phyloP scores from a whole-genome alignment of 2,888 invertebrate genomes.

The Acleris sparsana region DNA sequence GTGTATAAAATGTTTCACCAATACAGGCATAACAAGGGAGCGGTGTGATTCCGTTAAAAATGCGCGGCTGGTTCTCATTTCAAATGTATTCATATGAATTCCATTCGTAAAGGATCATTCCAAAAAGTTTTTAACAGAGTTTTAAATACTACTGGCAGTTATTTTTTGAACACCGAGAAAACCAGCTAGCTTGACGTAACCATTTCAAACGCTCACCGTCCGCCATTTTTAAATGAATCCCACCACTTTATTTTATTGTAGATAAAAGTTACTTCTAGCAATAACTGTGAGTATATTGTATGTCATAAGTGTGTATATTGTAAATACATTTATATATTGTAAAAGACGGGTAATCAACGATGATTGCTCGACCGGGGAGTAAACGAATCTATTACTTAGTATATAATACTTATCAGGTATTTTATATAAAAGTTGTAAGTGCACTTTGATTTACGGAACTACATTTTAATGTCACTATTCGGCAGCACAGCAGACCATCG shows the following conservation, averaged over 20 bases:
- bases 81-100: slow-evolving; percentile 10
- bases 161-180: slow-evolving; percentile 13
- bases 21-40: slow-evolving; percentile 70
- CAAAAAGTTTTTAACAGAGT: slow-evolving; percentile 25
- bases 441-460: slow-evolving; percentile 82
- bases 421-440: slow-evolving; percentile 76
- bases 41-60: slow-evolving; percentile 59
- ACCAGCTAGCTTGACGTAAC: slow-evolving; percentile 12
- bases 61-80: slow-evolving; percentile 27
- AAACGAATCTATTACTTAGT: slow-evolving; percentile 41
- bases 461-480: slow-evolving; percentile 62
- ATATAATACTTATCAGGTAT: slow-evolving; percentile 64
- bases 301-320: slow-evolving; percentile 78
- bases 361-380: slow-evolving; percentile 65
- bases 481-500: slow-evolving; percentile 44
- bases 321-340: slow-evolving; percentile 80
- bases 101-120: slow-evolving; percentile 4
- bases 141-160: slow-evolving; percentile 33
- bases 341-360: slow-evolving; percentile 71
- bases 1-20: slow-evolving; percentile 80
- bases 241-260: slow-evolving; percentile 68
- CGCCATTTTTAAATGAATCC: slow-evolving; percentile 55
- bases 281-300: slow-evolving; percentile 75
- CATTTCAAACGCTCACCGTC: slow-evolving; percentile 26
- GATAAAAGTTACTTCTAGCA: slow-evolving; percentile 77